phyloP scores from a whole-genome alignment of 2,113 vertebrate genomes.

The Athene cunicularia region DNA sequence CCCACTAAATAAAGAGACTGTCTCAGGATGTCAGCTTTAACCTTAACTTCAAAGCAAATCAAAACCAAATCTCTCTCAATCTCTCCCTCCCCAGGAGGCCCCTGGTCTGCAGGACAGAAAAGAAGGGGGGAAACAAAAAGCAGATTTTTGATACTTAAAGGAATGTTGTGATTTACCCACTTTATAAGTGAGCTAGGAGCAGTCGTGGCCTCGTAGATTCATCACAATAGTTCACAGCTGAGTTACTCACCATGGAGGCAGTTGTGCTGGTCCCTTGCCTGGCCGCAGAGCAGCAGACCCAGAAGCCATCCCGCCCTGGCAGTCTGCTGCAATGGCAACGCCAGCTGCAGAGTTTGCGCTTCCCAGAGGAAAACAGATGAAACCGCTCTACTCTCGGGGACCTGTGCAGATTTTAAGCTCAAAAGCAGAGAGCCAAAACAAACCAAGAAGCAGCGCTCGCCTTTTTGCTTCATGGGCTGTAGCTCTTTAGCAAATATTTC shows the following conservation, averaged over 20 bases:
- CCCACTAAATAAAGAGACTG: background rate
- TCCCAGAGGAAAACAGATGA: background rate
- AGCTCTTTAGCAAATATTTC: background rate
- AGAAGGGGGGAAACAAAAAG: background rate
- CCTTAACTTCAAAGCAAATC: background rate
- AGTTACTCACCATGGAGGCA: rapidly evolving
- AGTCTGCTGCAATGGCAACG: background rate
- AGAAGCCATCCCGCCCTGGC: background rate
- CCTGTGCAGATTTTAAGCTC: background rate
- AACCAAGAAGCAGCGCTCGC: background rate
- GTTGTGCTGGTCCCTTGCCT: background rate
- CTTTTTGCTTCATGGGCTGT: background rate
- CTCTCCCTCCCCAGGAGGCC: background rate
- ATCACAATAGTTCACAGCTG: background rate
- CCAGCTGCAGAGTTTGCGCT: background rate
- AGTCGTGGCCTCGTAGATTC: background rate
- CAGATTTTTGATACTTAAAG: background rate
- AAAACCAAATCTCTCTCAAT: background rate
- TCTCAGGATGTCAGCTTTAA: background rate
- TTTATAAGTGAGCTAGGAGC: background rate
- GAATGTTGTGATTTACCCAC: background rate
- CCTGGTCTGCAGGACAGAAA: background rate
- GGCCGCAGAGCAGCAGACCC: background rate
- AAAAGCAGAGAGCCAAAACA: background rate
- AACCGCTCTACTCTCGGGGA: rapidly evolving